These are phyloP conservation scores for Stegastes partitus DNA, from an alignment of 2,113 vertebrate species.

Conservation along the genomic window DNA sequence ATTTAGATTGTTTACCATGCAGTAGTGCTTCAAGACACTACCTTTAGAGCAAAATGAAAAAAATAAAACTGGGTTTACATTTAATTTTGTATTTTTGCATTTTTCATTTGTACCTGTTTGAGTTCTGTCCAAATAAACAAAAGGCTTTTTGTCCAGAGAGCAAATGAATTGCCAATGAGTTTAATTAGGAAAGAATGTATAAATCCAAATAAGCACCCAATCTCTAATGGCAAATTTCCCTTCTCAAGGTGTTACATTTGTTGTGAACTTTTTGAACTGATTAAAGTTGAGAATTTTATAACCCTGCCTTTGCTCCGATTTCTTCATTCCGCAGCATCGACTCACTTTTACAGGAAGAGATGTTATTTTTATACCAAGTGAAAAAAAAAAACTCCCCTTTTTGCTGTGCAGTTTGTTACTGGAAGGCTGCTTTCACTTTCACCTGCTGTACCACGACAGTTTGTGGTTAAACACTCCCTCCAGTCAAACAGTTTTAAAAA, in stretches of 20 bases:
- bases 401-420: background rate
- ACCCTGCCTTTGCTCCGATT: constrained; percentile 60
- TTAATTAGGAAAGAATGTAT: constrained; percentile 84
- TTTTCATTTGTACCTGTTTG: constrained; percentile 76
- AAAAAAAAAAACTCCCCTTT: too few species aligned
- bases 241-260: constrained; percentile 85
- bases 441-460: background rate
- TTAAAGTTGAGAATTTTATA: constrained; percentile 89
- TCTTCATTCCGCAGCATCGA: constrained; percentile 39
- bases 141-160: constrained; percentile 70
- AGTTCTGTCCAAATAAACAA: constrained; percentile 81
- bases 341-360: background rate
- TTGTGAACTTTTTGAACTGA: constrained; percentile 88
- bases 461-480: too few species aligned
- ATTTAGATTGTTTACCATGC: constrained; percentile 99
- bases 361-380: too few species aligned
- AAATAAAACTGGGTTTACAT: constrained; percentile 96
- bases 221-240: constrained; percentile 77
- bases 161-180: constrained; percentile 75
- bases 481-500: too few species aligned
- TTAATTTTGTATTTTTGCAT: constrained; percentile 89
- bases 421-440: constrained; percentile 5
- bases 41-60: constrained; percentile 91
- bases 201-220: constrained; percentile 78
- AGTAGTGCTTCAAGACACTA: constrained; percentile 99